Base-by-base conservation (phyloP, 2,888 invertebrate genomes). In the Meghimatium bilineatum region DNA sequence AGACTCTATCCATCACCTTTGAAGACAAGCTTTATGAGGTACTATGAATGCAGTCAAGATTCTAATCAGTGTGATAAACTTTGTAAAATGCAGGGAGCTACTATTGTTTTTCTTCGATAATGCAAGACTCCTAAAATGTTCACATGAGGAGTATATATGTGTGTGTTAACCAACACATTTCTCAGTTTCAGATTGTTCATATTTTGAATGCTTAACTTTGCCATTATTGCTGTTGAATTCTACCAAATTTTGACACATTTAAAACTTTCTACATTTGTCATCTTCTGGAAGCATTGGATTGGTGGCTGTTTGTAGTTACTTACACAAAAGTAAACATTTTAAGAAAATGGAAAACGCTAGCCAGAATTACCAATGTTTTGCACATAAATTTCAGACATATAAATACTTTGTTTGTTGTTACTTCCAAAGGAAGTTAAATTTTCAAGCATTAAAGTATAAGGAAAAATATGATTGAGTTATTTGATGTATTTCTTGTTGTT, bases 391-490 rank as follows among this genome's bases (percentile, higher is more conserved):
- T 72, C 14, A 36, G 52, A 80, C 36, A 72, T 80, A 49, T 44
- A 66, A 38, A 72, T 1, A 71, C 34, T 29, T 72, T 44, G 34
- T 72, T 72, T 80, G 60, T 71, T 71, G 72, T 80, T 67, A 49
- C 79, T 79, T 79, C 66, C 79, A 79, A 17, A 49, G 69, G 66
- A 67, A 49, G 52, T 67, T 49, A 49, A 72, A 44, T 52, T 67
- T 79, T 69, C 34, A 69, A 69, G 79, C 79, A 79, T 79, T 79
- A 79, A 69, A 79, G 49, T 44, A 49, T 49, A n/a, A 6, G 12
- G 20, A 44, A 44, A 72, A 44, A 20, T 20, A 29, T 5, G 34
- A 67, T 67, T 32, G 66, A 29, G 66, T 66, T 66, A 63, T 63
- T 63, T 14, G 29, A 63, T 63, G 5, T n/a, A 5, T 63, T 14